These are phyloP conservation scores for Drosophila athabasca DNA, from an alignment of 1,140 invertebrate species.

Conservation along the genomic window DNA sequence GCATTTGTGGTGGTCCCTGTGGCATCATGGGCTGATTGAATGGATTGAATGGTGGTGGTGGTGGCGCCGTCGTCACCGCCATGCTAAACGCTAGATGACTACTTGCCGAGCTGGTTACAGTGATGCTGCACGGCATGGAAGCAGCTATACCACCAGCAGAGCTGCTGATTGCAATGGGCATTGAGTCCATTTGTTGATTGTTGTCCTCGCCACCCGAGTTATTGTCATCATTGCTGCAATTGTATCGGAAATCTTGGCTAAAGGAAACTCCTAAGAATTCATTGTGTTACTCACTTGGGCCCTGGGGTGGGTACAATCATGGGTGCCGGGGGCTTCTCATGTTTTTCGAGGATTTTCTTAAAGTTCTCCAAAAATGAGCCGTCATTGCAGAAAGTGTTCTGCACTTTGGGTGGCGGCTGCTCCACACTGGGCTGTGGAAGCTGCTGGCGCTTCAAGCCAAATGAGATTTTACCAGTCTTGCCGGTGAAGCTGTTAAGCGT, in stretches of 20 bases:
- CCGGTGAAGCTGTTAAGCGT: conserved; percentile 66
- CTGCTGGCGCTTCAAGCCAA: conserved; percentile 65
- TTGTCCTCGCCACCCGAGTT: conserved; percentile 27
- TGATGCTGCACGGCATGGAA: conserved; percentile 43
- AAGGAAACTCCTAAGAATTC: too few relatives aligned
- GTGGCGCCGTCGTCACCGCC: conserved; percentile 71
- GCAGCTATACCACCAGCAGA: conserved; percentile 43
- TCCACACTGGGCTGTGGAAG: conserved; percentile 66
- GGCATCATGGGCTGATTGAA: conserved; percentile 81
- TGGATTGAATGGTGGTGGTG: conserved; percentile 80
- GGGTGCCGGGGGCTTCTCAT: conserved; percentile 79
- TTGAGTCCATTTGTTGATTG: conserved; percentile 36
- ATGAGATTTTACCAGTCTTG: conserved; percentile 78
- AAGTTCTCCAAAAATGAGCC: conserved; percentile 91
- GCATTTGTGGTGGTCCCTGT: conserved; percentile 65
- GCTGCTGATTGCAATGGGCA: conserved; percentile 38
- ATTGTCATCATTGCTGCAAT: conserved; percentile 48
- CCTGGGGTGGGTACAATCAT: conserved; percentile 64
- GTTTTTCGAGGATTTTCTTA: conserved; percentile 87
- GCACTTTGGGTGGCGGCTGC: conserved; percentile 70
- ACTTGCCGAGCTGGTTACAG: conserved; percentile 63
- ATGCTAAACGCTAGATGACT: conserved; percentile 68
- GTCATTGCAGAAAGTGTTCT: conserved; percentile 89
- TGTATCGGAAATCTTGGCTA: not conserved
- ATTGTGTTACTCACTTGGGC: conserved; percentile 37